Conservation (phyloP, 2,797 vertebrate species). For the Mormyrus proboscirostris region DNA sequence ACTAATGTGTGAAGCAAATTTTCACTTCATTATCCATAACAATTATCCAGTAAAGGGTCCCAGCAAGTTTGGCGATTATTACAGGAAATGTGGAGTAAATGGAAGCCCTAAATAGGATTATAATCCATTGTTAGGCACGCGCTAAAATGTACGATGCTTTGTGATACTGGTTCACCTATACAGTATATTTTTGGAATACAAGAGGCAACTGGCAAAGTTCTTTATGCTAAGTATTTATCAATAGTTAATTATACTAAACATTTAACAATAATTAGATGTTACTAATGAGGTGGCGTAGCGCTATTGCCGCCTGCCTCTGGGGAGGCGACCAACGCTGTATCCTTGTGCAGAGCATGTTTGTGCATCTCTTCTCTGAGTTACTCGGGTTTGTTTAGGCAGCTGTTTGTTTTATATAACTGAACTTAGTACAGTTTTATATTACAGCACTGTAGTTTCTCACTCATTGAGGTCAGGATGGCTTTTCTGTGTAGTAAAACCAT, state of each 20-base stretch:
- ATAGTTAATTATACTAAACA: constrained; percentile 1
- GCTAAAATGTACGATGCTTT: not conserved
- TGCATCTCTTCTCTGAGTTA: not conserved
- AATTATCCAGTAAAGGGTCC: not conserved
- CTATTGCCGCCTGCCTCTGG: not conserved
- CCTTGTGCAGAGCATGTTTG: not conserved
- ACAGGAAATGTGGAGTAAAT: not conserved
- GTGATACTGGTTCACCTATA: not conserved
- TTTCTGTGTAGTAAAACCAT: not conserved
- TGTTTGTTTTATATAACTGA: not conserved
- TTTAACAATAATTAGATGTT: not conserved
- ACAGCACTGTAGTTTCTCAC: not conserved
- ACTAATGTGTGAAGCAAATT: not conserved
- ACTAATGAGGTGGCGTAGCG: not conserved
- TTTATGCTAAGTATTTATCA: constrained; percentile 7
- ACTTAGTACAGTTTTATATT: not conserved
- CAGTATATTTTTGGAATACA: not conserved
- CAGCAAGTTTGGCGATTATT: not conserved
- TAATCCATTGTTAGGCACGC: not conserved
- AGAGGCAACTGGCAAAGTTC: not conserved
- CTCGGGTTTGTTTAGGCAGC: not conserved
- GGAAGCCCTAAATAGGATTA: not conserved
- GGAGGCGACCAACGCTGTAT: not conserved
- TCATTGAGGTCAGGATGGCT: not conserved
- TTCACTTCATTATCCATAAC: not conserved